Percentiles rank a stretch among this genome's conserved stretches.
These are phyloP conservation scores for Sardina pilchardus DNA, from an alignment of 2,113 vertebrate genomes.

Conservation along the genomic window DNA sequence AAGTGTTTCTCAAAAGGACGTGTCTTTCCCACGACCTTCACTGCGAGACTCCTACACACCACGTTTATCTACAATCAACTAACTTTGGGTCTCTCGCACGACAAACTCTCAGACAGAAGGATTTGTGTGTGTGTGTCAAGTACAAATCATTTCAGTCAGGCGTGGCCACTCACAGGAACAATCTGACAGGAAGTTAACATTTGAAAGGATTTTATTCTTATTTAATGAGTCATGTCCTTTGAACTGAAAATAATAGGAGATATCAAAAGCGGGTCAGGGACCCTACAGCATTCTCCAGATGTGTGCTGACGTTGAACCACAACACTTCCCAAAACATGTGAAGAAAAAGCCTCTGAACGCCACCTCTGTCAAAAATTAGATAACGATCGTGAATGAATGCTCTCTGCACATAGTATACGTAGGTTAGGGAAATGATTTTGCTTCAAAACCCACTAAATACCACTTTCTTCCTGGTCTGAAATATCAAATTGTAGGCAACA, in stretches of 20 bases:
- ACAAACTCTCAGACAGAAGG: neutral
- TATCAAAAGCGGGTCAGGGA: neutral
- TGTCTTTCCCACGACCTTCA: neutral
- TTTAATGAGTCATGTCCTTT: conserved; percentile 5
- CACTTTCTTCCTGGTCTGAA: too few species aligned
- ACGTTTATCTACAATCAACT: conserved; percentile 10
- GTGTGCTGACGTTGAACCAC: neutral
- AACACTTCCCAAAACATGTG: neutral
- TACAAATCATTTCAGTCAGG: neutral
- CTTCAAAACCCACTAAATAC: too few species aligned
- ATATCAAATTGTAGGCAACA: too few species aligned
- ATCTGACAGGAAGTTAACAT: neutral
- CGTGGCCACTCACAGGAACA: neutral
- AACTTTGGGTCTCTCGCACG: conserved; percentile 3
- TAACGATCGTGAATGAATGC: too few species aligned
- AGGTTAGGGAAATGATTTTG: too few species aligned
- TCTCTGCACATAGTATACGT: too few species aligned
- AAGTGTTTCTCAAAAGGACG: neutral
- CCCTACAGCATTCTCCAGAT: neutral
- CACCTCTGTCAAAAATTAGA: too few species aligned
- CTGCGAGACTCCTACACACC: neutral
- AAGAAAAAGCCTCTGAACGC: too few species aligned
- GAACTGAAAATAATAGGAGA: neutral
- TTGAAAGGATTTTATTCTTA: neutral
- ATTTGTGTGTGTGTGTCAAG: neutral